These are phyloP conservation scores for Bovichtus diacanthus DNA, from an alignment of 2,797 vertebrate species.

Conservation along the genomic window DNA sequence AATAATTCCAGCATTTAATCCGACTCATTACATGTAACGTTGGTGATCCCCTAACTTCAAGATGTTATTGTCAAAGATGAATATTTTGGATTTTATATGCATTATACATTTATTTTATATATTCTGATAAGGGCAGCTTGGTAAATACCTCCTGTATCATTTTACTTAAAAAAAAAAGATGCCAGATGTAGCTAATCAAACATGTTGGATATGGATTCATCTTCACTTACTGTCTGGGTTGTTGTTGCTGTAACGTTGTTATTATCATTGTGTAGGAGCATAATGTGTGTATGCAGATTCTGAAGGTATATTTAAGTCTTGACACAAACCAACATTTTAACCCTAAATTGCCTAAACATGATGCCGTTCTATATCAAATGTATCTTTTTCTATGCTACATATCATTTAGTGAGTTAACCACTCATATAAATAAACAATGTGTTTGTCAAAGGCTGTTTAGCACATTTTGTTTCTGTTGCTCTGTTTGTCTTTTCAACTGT, in stretches of 20 bases:
- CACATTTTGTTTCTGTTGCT: neutral
- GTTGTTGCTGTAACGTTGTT: neutral
- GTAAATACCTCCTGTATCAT: too few relatives aligned
- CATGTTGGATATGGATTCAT: neutral
- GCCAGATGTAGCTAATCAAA: too few relatives aligned
- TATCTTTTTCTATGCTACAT: neutral
- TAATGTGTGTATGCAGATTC: neutral
- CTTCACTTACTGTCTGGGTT: neutral
- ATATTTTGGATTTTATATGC: neutral
- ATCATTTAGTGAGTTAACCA: too few relatives aligned
- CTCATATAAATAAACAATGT: constrained; percentile 18
- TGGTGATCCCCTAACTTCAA: neutral
- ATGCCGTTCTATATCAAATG: neutral
- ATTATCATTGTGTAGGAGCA: neutral
- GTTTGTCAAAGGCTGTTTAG: constrained; percentile 45
- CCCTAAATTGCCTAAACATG: neutral
- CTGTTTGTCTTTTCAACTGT: constrained; percentile 13
- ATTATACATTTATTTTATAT: neutral
- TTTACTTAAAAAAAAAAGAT: neutral
- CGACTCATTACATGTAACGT: neutral
- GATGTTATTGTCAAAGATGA: neutral
- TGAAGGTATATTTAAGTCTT: too few relatives aligned
- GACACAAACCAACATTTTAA: too few relatives aligned
- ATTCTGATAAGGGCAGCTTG: neutral
- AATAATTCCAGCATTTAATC: neutral